Conservation (phyloP, 2,888 invertebrate species). For the Acronicta alni region DNA sequence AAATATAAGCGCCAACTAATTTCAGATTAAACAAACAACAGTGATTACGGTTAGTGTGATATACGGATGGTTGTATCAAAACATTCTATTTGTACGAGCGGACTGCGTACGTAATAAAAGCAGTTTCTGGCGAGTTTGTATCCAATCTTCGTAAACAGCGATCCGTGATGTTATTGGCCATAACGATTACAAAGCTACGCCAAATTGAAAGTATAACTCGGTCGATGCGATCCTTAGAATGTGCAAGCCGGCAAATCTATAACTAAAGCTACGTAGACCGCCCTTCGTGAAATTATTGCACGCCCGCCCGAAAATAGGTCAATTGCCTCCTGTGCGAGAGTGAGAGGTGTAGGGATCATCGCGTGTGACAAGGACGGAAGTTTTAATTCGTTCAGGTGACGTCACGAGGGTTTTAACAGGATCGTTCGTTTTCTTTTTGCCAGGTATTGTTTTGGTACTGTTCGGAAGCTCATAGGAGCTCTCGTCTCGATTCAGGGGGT, state of each 20-base stretch:
- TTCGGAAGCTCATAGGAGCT: constrained; percentile 60
- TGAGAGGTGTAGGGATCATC: constrained; percentile 70
- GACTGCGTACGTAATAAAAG: constrained; percentile 62
- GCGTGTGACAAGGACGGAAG: constrained; percentile 74
- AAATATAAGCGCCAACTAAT: constrained; percentile 63
- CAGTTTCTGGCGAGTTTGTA: constrained; percentile 62
- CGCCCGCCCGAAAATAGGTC: constrained; percentile 86
- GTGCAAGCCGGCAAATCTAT: constrained; percentile 78
- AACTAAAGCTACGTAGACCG: constrained; percentile 71
- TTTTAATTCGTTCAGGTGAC: constrained; percentile 86
- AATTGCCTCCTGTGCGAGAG: constrained; percentile 82
- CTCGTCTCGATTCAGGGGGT: constrained; percentile 61
- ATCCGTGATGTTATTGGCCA: constrained; percentile 62
- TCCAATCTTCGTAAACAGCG: constrained; percentile 67
- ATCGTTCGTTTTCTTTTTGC: constrained; percentile 78
- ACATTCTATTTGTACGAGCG: constrained; percentile 53
- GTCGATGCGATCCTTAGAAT: constrained; percentile 71
- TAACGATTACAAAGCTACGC: constrained; percentile 68
- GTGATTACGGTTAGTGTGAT: constrained; percentile 62
- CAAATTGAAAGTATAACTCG: constrained; percentile 70
- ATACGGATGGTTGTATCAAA: constrained; percentile 53
- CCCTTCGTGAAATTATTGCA: constrained; percentile 86
- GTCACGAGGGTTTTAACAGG: constrained; percentile 82
- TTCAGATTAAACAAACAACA: constrained; percentile 72
- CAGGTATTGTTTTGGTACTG: constrained; percentile 78